Percentiles rank a stretch among this genome's conserved stretches.
Evolutionary conservation across 2,797 vertebrate species (phyloP).

Genomic region (Platalea minor): DNA sequence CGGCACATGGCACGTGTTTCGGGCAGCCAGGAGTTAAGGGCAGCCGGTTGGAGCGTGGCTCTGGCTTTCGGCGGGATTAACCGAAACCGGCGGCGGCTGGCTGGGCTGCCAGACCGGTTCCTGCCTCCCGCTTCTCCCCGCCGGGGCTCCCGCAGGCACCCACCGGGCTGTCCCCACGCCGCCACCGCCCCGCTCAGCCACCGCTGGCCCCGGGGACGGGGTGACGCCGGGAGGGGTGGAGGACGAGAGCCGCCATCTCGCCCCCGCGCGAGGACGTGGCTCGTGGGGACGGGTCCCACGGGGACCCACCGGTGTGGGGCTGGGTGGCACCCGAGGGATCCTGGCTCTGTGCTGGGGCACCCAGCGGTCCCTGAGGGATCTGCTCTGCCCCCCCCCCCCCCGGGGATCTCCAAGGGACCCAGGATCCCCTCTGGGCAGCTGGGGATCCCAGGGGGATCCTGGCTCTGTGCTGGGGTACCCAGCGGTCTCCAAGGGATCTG

Average conservation of each 20-base stretch:
- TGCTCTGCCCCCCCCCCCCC: no score
- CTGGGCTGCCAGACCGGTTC: slow-evolving; percentile 60
- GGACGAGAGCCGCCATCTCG: not conserved
- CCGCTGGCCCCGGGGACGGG: no score
- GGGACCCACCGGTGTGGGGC: no score
- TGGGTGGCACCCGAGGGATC: not conserved
- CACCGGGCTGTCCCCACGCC: not conserved
- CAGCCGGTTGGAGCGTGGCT: not conserved
- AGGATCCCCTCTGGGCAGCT: not conserved
- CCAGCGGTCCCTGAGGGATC: accelerated
- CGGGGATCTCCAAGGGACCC: not conserved
- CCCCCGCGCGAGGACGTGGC: not conserved
- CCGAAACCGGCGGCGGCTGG: slow-evolving; percentile 40
- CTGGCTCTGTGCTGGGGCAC: not conserved
- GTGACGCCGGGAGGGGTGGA: accelerated
- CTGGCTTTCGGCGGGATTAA: not conserved
- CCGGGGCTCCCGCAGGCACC: not conserved
- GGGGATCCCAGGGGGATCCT: no score
- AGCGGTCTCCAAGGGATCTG: no score
- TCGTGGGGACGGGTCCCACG: accelerated
- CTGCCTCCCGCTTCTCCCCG: slow-evolving; percentile 43
- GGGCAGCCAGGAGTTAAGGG: not conserved
- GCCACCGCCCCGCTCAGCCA: not conserved
- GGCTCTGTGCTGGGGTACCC: not conserved
- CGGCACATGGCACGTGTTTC: not conserved